Conservation (phyloP, 2,888 invertebrate species). For the Hydraecia micacea region DNA sequence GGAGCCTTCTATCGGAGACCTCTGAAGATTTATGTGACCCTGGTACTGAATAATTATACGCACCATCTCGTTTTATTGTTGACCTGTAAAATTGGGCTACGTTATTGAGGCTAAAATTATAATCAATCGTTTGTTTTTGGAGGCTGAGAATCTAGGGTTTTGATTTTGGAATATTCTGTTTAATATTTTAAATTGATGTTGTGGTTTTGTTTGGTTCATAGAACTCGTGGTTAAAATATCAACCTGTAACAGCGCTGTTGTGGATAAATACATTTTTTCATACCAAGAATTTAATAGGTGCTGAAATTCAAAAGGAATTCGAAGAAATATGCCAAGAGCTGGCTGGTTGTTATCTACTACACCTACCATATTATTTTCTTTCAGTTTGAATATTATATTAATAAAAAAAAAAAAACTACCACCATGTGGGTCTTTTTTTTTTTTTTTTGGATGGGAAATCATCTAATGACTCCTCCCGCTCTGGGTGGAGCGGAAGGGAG, state of each 20-base stretch:
- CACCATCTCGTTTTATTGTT: constrained; percentile 68
- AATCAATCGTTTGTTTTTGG: constrained; percentile 15
- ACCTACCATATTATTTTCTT: not conserved
- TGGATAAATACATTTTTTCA: not conserved
- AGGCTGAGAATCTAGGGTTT: not conserved
- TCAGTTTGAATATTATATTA: not conserved
- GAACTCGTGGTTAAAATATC: too few relatives aligned
- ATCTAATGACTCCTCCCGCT: too few relatives aligned
- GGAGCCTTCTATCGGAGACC: constrained; percentile 68
- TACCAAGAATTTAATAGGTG: not conserved
- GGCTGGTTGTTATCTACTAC: not conserved
- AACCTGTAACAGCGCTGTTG: not conserved
- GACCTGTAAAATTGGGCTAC: constrained; percentile 61
- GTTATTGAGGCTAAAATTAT: constrained; percentile 55
- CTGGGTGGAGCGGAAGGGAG: too few relatives aligned
- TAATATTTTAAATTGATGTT: not conserved
- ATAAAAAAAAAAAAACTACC: too few relatives aligned
- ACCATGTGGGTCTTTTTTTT: too few relatives aligned
- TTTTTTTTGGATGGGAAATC: too few relatives aligned
- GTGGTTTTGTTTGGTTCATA: not conserved
- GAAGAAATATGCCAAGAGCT: not conserved
- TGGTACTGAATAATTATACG: constrained; percentile 72
- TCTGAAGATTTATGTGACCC: constrained; percentile 71
- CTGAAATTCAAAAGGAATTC: not conserved
- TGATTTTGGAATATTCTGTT: constrained; percentile 1